These are phyloP conservation scores for Micronisus gabar DNA, from an alignment of 2,113 vertebrate genomes.

Conservation along the genomic window DNA sequence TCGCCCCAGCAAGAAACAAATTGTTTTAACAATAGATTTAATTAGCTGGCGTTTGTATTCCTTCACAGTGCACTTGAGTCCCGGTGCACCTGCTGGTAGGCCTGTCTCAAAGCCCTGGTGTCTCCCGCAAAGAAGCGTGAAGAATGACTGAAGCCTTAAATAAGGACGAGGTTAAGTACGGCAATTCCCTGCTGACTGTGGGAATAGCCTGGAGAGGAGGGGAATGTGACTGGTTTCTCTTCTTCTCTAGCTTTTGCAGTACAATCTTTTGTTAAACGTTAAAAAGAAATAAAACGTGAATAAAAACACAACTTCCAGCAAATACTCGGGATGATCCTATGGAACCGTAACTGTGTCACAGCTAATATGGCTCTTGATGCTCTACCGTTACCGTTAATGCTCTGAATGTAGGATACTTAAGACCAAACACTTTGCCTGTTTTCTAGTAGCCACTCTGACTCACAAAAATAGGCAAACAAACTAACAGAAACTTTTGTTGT, in stretches of 20 bases:
- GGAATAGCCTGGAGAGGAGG: not conserved
- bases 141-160: conserved; percentile 15
- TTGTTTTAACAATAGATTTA: conserved; percentile 65
- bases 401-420: not conserved
- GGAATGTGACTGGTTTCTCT: not conserved
- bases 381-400: not conserved
- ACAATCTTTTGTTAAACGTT: not conserved
- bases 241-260: not conserved
- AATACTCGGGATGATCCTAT: not conserved
- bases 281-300: not conserved
- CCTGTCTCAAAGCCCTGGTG: conserved; percentile 16
- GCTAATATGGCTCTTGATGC: not conserved
- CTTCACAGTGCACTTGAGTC: not conserved
- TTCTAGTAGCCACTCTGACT: not conserved
- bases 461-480: not conserved
- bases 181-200: not conserved
- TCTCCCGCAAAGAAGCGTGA: not conserved
- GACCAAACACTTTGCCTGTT: not conserved
- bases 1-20: conserved; percentile 47
- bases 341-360: not conserved
- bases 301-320: not conserved
- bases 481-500: not conserved
- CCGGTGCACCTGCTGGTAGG: not conserved
- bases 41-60: conserved; percentile 63
- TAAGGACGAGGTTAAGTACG: not conserved